These are phyloP conservation scores for Blastobasis lacticolella DNA, from an alignment of 2,888 invertebrate genomes.

Conservation along the genomic window DNA sequence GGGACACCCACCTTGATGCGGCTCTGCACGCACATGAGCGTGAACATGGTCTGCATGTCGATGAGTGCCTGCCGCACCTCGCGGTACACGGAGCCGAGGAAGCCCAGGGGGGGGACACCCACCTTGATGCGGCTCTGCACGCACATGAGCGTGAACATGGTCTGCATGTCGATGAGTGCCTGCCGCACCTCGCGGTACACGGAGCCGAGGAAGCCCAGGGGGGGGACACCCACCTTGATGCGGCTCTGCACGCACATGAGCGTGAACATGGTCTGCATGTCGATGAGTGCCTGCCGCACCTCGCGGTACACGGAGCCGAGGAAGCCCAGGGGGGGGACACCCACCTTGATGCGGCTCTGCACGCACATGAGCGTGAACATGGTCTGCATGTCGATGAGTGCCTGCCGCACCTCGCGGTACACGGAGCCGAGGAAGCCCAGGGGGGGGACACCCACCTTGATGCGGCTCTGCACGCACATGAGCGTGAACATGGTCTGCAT, in stretches of 20 bases:
- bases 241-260: no score
- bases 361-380: no score
- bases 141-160: slow-evolving; percentile 92
- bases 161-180: no score
- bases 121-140: slow-evolving; percentile 98
- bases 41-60: slow-evolving; percentile 72
- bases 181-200: slow-evolving; percentile 93
- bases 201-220: slow-evolving; percentile 97
- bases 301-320: slow-evolving; percentile 98
- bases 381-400: slow-evolving; percentile 97
- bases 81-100: slow-evolving; percentile 97
- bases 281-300: slow-evolving; percentile 93
- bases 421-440: slow-evolving; percentile 98
- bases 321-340: slow-evolving; percentile 90
- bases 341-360: no score
- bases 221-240: slow-evolving; percentile 78
- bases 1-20: slow-evolving; percentile 97
- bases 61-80: slow-evolving; percentile 77
- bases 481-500: no score
- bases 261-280: slow-evolving; percentile 99
- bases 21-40: slow-evolving; percentile 97
- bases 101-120: slow-evolving; percentile 95
- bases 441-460: no score
- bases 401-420: slow-evolving; percentile 95
- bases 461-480: no score